Base-by-base conservation (phyloP, 2,113 vertebrate species). In the Atherinomorus stipes region DNA sequence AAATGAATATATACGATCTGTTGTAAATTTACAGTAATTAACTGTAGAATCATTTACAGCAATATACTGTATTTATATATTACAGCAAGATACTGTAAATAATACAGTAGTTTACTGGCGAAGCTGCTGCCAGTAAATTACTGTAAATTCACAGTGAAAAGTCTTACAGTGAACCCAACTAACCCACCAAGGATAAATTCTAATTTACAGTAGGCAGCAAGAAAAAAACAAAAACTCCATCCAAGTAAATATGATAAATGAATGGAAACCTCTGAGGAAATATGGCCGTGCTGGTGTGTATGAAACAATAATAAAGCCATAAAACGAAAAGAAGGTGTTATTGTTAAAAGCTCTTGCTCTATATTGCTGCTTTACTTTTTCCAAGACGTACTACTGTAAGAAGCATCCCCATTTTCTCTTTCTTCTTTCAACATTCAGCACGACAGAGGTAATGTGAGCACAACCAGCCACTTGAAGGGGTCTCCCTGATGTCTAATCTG, bases 401-500 rank as follows among this genome's bases (percentile, higher is more conserved):
- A 67, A 37, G n/a, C 40, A 50, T 65, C 64, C 65, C 74, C 19
- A 34, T 34, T 34, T 34, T 74, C 21, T 15, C 28, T 73, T 70
- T 40, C 54, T 83, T 80, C 68, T 50, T 58, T 49, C 53, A 71
- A 52, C 68, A 76, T 79, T 54, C 65, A 71, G 54, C 68, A 71
- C 49, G 69, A 81, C 67, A 56, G 51, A 28, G 23, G 18, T n/a
- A 71, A 78, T 64, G 67, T 64, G 67, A 71, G 73, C 73, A 23
- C 70, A 61, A 38, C 8, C 62, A 61, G 68, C 19, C 31, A 57
- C 38, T 58, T 28, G 19, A 50, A 52, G 31, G 42, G 40, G 54
- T 70, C 74, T 78, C 75, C 61, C 63, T 34, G 11, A 58, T 57
- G 75, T 87, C 78, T 81, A 58, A 73, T 78, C 56, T 85, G 83